Base-by-base conservation (phyloP, 1,140 invertebrate species). In the Brachionus plicatilis region DNA sequence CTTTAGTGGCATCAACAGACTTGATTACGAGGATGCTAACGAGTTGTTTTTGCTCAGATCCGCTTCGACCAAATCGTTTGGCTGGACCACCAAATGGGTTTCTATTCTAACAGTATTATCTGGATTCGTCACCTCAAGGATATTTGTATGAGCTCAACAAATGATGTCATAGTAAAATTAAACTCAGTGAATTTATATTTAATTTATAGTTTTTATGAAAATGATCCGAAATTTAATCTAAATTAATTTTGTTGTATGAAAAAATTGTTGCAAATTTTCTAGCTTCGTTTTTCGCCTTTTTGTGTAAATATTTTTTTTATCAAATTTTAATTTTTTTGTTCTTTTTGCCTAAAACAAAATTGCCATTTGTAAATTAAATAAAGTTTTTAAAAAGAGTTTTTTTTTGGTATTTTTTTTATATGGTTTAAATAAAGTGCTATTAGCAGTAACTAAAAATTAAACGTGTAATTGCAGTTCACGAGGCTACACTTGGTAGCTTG, bases 111-210 rank as follows among this genome's bases (percentile, higher is more conserved):
- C 53, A 60, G 53, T 60, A 60, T 60, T 60, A 60, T 24, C n/a
- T 60, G 53, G 53, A 20, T 60, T 60, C 20, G 9, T 60, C 20
- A 6, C 53, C 53, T 7, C 53, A 41, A 72, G 12, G n/a, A 72
- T 72, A 41, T 43, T 72, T 43, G 17, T 17, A n/a, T 72, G 68
- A 37, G 33, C 33, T 72, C 33, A 37, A 41, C 17, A 41, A 37
- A 14, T 14, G 37, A 45, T 20, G 9, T 17, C 7, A 72, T 43
- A 72, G 9, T 43, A 72, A 72, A 68, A 41, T 20, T 72, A 41
- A 72, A 72, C 68, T 72, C 68, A 72, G 68, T 72, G 68, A 72
- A 41, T 17, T 72, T 72, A 37, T 72, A 37, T 72, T 43, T 72
- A 41, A 72, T 72, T 72, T 72, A 72, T 72, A 20, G 2, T 43